Evolutionary conservation across 2,888 invertebrate species (phyloP), one percentile per base, ranked within the genome.

Genomic region (Hermaeophaga mercurialis): DNA sequence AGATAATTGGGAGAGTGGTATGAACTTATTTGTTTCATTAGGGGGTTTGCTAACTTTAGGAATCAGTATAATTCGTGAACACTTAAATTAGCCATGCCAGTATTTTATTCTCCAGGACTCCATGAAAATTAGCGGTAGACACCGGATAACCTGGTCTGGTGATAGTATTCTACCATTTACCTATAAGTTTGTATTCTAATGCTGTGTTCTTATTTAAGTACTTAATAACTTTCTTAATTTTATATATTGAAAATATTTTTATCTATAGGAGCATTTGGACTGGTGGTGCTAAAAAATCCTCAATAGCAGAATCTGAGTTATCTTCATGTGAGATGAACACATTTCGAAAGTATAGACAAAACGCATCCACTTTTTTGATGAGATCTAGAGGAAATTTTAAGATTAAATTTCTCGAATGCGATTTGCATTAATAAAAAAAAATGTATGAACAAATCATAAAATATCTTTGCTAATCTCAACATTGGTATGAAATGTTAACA

Each of bases 11-110:
- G 14, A 3, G 36, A 14, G 17, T 14, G 36, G 36, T 38, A 38
- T 38, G 38, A 38, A 18, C n/a, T n/a, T n/a, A n/a, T 11, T 38
- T 15, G 18, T 38, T 38, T 38, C 38, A 38, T 38, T 14, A 12
- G 38, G 38, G 5, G n/a, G 15, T 38, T 38, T 38, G 38, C 38
- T 17, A 17, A 18, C 17, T 38, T 38, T 38, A 6, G 38, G 38
- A 9, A 38, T 38, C 7, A 38, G 9, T 38, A 12, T 38, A 38
- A 38, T 38, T 18, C 17, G 14, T n/a, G 38, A 14, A 38, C 14
- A 38, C 17, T 38, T 38, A 38, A 17, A 38, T 38, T 15, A 17
- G 38, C 38, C 17, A 17, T 14, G 12, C 38, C 38, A 38, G n/a
- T 38, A 38, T 38, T 38, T 15, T 38, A 38, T 15, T 38, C 38